Evolutionary conservation across 2,797 vertebrate genomes (phyloP), one percentile per base, ranked within the genome.

Genomic region (Scomberomorus guttatus): DNA sequence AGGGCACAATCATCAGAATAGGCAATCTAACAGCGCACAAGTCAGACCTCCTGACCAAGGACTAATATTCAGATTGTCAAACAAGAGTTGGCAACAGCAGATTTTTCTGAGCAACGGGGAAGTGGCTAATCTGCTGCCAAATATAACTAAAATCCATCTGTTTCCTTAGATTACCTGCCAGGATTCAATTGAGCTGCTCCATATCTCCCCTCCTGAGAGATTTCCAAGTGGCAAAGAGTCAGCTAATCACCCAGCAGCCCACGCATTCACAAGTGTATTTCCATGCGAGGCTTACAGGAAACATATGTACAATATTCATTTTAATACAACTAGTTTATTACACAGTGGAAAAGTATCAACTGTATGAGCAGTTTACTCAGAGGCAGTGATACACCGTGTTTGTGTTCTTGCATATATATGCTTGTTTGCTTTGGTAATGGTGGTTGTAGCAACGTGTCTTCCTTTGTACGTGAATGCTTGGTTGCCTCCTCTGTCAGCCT

Each of bases 131-230:
- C 94, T 92, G 85, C 88, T 87, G 91, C 93, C 93, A 94, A 94
- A 94, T 93, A 94, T 94, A 94, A 93, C 90, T 87, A 83, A 93
- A 94, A 94, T 92, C 93, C 95, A 95, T 95, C 94, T 94, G 94
- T 92, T 93, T 93, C 92, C 88, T 91, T 85, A 90, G 93, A 93
- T 94, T 93, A 95, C 93, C 90, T 91, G 91, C 92, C 92, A 94
- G 87, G 87, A 92, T 92, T 93, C 92, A 93, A 93, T 90, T 87
- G 86, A 92, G 91, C 87, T 81, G 72, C 81, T 87, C 85, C 84
- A 85, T 87, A 88, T 91, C 89, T 86, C 74, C 76, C 75, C 74
- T 85, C 84, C 82, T 80, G 81, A 84, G 82, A 89, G 86, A 83
- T 78, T 85, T 90, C 84, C 86, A 91, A 89, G 85, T 87, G 87